These are phyloP conservation scores for Thereva nobilitata DNA, from an alignment of 2,888 invertebrate genomes.

Conservation along the genomic window DNA sequence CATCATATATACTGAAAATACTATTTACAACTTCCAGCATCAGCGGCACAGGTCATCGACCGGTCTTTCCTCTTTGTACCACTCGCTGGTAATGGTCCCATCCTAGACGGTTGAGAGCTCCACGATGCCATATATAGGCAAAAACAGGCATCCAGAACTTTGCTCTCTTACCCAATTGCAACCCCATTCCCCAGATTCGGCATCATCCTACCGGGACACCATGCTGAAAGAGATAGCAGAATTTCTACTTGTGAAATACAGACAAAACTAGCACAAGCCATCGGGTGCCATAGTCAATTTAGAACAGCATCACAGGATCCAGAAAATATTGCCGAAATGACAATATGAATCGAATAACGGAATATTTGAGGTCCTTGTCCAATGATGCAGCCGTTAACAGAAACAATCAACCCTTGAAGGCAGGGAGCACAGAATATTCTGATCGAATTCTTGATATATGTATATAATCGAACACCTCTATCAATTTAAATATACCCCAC, in stretches of 20 bases:
- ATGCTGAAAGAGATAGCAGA: slow-evolving; percentile 10
- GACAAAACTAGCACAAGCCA: slow-evolving; percentile 23
- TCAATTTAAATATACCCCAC: slow-evolving; percentile 19
- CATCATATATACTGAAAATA: slow-evolving; percentile 6
- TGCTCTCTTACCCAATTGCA: slow-evolving; percentile 24
- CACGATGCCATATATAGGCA: slow-evolving; percentile 40
- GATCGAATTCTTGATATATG: slow-evolving; percentile 16
- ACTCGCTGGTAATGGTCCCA: slow-evolving; percentile 19
- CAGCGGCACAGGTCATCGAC: slow-evolving; percentile 22
- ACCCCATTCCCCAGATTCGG: slow-evolving; percentile 30
- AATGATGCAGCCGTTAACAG: slow-evolving; percentile 10
- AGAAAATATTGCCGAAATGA: slow-evolving; percentile 27
- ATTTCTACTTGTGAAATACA: not conserved
- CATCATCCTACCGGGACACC: slow-evolving; percentile 11
- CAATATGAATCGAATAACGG: slow-evolving; percentile 26
- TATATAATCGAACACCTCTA: slow-evolving; percentile 19
- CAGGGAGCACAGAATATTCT: slow-evolving; percentile 25
- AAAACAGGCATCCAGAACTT: slow-evolving; percentile 28
- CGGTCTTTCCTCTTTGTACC: slow-evolving; percentile 17
- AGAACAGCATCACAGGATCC: slow-evolving; percentile 16
- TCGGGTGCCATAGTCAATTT: slow-evolving; percentile 2
- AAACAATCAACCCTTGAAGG: slow-evolving; percentile 20
- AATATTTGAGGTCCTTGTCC: slow-evolving; percentile 25
- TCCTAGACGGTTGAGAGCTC: slow-evolving; percentile 21
- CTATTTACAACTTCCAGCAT: slow-evolving; percentile 27